phyloP scores from a whole-genome alignment of 1,140 invertebrate species.

The Tetranychus urticae region DNA sequence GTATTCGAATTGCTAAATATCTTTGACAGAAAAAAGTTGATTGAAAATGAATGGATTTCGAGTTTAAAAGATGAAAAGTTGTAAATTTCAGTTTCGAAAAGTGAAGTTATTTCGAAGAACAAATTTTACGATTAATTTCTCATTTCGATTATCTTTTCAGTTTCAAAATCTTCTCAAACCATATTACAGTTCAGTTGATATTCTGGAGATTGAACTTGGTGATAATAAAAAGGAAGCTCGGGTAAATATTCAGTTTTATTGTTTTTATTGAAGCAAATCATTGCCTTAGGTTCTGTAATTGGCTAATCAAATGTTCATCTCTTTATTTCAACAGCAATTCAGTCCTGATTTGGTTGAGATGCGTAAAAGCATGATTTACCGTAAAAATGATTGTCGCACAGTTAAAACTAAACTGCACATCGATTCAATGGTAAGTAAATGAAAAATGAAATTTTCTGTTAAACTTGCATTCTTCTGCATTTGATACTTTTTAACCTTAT shows the following conservation, averaged over 20 bases:
- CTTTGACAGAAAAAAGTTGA: too few relatives aligned
- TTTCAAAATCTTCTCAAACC: constrained; percentile 67
- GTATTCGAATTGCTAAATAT: too few relatives aligned
- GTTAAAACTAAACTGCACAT: constrained; percentile 58
- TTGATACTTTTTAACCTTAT: too few relatives aligned
- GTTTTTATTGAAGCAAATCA: too few relatives aligned
- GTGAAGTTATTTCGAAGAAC: too few relatives aligned
- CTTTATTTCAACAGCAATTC: not conserved
- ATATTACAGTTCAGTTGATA: constrained; percentile 73
- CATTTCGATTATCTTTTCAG: constrained; percentile 23
- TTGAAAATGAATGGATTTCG: too few relatives aligned
- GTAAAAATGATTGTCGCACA: constrained; percentile 19
- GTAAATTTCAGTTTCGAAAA: too few relatives aligned
- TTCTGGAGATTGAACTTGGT: constrained; percentile 74
- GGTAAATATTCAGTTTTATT: constrained; percentile 12
- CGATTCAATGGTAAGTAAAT: constrained; percentile 54
- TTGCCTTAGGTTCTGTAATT: too few relatives aligned
- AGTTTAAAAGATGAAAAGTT: too few relatives aligned
- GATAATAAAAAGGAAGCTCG: constrained; percentile 47
- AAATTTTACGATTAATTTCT: not conserved
- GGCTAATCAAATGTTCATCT: not conserved
- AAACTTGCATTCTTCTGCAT: too few relatives aligned
- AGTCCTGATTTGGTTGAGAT: not conserved
- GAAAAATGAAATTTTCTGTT: too few relatives aligned
- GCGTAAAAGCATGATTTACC: not conserved